A percentile compares a stretch with the other conserved stretches of the same genome.
These are phyloP conservation scores for Neoaliturus tenellus DNA, from an alignment of 2,888 invertebrate genomes.

Conservation along the genomic window DNA sequence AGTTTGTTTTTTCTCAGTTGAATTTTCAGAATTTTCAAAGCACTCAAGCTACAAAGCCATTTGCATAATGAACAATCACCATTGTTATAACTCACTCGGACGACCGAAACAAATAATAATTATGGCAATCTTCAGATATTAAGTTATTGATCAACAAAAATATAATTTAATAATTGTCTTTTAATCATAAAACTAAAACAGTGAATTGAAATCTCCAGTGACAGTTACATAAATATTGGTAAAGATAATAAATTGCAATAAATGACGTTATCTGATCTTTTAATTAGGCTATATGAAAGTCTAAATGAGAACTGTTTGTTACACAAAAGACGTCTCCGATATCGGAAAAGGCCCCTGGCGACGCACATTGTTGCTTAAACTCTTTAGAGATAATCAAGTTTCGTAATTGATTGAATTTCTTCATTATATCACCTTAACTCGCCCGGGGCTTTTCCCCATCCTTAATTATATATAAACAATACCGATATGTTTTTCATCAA, in stretches of 20 bases:
- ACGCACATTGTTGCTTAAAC: not conserved
- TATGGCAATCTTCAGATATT: too few species aligned
- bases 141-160: too few species aligned
- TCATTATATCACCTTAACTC: not conserved
- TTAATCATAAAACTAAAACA: too few species aligned
- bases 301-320: not conserved
- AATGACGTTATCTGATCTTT: not conserved
- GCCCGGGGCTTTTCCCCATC: not conserved
- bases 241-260: not conserved
- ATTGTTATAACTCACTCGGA: too few species aligned
- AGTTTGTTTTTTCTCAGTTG: too few species aligned
- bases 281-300: not conserved
- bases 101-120: too few species aligned
- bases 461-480: not conserved
- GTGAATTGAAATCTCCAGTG: too few species aligned
- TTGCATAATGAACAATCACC: too few species aligned
- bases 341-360: not conserved
- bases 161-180: too few species aligned
- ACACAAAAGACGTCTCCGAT: not conserved
- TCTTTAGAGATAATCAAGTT: conserved; percentile 1
- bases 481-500: not conserved
- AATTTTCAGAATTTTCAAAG: too few species aligned
- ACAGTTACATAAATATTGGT: too few species aligned
- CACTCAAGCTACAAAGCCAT: too few species aligned
- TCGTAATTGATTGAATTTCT: conserved; percentile 3